These are phyloP conservation scores for Eugnorisma glareosa DNA, from an alignment of 2,888 invertebrate genomes.

Conservation along the genomic window DNA sequence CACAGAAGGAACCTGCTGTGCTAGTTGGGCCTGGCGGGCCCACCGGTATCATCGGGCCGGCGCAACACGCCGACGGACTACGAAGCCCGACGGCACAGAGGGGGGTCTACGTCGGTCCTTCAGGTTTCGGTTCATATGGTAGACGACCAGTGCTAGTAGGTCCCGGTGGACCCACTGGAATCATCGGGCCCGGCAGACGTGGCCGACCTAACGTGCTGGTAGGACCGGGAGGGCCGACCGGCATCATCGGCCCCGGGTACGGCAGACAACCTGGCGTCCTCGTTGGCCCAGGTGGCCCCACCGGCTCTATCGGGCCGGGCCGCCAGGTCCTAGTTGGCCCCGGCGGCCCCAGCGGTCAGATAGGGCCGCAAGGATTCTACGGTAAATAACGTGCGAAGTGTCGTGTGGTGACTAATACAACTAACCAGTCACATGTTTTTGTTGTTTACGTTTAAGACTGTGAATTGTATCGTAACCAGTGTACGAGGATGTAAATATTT, in stretches of 20 bases:
- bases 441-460: conserved; percentile 57
- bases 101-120: conserved; percentile 82
- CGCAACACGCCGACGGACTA: conserved; percentile 68
- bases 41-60: conserved; percentile 66
- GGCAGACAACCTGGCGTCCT: conserved; percentile 75
- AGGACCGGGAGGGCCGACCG: conserved; percentile 82
- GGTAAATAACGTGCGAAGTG: conserved; percentile 77
- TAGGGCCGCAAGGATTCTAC: conserved; percentile 82
- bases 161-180: conserved; percentile 83
- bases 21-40: conserved; percentile 69
- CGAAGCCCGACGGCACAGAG: conserved; percentile 76
- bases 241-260: conserved; percentile 74
- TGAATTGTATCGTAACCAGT: conserved; percentile 58
- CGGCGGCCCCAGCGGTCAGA: conserved; percentile 83
- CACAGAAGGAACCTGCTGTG: conserved; percentile 47
- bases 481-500: conserved; percentile 62
- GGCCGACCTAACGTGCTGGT: conserved; percentile 76
- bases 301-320: conserved; percentile 75
- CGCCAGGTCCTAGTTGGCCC: conserved; percentile 82
- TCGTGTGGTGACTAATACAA: conserved; percentile 71
- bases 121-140: conserved; percentile 72
- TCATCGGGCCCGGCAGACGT: conserved; percentile 73
- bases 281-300: conserved; percentile 85
- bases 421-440: conserved; percentile 48
- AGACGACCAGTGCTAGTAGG: conserved; percentile 81